These are phyloP conservation scores for Acanthiza pusilla DNA, from an alignment of 2,797 vertebrate genomes.

Conservation along the genomic window DNA sequence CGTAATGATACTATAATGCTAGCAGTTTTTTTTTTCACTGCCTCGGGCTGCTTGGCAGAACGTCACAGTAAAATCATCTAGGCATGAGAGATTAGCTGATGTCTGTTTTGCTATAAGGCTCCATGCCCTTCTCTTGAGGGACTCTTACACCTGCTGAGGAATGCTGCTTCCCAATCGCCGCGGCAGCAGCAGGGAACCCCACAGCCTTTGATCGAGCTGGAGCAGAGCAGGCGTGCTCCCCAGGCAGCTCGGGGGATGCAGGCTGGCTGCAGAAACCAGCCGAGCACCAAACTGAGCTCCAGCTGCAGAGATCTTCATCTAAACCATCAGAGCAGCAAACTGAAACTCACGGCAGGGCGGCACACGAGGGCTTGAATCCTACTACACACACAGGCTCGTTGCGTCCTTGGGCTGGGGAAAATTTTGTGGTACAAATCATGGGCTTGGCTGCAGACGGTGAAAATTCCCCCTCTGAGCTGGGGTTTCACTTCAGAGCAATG, in stretches of 20 bases:
- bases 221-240: not conserved
- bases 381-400: rapidly evolving
- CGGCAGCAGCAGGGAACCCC: not conserved
- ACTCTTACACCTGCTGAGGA: conserved; percentile 47
- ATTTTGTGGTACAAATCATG: not conserved
- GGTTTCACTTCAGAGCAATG: not conserved
- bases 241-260: not conserved
- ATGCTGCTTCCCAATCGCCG: not conserved
- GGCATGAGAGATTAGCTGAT: conserved; percentile 53
- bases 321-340: not conserved
- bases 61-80: conserved; percentile 50
- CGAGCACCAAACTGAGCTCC: not conserved
- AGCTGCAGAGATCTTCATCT: not conserved
- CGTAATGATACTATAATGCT: conserved; percentile 52
- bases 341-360: rapidly evolving
- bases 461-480: not conserved
- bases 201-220: not conserved
- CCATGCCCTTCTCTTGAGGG: not conserved
- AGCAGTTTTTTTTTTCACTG: conserved; percentile 60
- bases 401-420: not conserved
- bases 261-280: not conserved
- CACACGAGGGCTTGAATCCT: rapidly evolving
- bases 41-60: conserved; percentile 58
- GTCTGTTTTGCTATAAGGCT: conserved; percentile 33
- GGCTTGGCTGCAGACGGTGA: not conserved